Evolutionary conservation across 2,888 invertebrate species (phyloP).

Genomic region (Eutolmus rufibarbis): DNA sequence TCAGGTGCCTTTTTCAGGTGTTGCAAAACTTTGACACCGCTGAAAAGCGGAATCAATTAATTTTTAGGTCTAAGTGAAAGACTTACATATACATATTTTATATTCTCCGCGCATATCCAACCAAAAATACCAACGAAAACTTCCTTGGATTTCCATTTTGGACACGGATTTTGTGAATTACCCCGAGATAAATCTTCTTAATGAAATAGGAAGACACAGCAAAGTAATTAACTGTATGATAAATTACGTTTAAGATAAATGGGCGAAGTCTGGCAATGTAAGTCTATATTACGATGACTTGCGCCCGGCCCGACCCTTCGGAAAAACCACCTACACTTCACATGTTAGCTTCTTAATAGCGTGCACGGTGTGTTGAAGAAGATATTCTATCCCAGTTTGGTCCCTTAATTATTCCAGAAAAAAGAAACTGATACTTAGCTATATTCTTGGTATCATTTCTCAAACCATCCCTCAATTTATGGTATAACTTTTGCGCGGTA

Average conservation of each 20-base stretch:
- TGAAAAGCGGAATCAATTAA: slow-evolving; percentile 19
- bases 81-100: background rate
- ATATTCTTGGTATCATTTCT: background rate
- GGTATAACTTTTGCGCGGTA: background rate
- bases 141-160: background rate
- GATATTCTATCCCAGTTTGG: background rate
- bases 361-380: background rate
- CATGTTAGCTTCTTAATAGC: background rate
- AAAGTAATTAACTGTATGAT: slow-evolving; percentile 25
- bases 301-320: background rate
- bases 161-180: background rate
- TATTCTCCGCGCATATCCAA: background rate
- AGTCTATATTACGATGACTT: slow-evolving; percentile 14
- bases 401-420: background rate
- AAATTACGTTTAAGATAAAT: slow-evolving; percentile 19
- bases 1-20: slow-evolving; percentile 1
- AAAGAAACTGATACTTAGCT: background rate
- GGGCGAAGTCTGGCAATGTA: slow-evolving; percentile 12
- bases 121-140: background rate
- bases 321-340: background rate
- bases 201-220: slow-evolving; percentile 19
- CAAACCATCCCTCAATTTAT: background rate
- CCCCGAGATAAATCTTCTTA: background rate
- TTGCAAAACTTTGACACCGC: background rate
- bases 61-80: background rate